phyloP scores from a whole-genome alignment of 2,113 vertebrate species.

The Gracilinanus agilis region DNA sequence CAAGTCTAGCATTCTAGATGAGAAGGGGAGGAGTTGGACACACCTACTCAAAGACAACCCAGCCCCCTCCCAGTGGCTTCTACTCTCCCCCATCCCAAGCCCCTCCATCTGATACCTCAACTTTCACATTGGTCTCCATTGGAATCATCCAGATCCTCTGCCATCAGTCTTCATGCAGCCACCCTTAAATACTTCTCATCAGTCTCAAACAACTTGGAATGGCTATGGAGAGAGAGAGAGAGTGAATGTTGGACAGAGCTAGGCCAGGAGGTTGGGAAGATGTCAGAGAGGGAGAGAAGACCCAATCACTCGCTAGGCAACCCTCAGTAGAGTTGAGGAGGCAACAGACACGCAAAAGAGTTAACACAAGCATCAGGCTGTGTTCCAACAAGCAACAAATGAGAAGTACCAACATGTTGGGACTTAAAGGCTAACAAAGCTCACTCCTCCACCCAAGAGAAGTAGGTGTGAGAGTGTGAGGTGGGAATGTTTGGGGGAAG shows the following conservation, averaged over 20 bases:
- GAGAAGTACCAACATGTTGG: background rate
- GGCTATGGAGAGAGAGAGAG: background rate
- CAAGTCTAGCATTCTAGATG: background rate
- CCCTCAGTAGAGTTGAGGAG: background rate
- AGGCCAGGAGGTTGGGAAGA: background rate
- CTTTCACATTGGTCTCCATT: background rate
- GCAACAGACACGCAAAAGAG: background rate
- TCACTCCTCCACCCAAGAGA: background rate
- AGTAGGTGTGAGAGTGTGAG: background rate
- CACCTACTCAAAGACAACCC: background rate
- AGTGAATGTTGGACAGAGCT: background rate
- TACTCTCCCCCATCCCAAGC: background rate
- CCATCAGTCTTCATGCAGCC: background rate
- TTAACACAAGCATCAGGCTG: background rate
- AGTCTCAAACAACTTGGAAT: background rate
- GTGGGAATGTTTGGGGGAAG: background rate
- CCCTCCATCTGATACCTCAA: background rate
- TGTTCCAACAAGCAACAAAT: background rate
- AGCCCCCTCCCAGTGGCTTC: background rate
- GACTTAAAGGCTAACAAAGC: background rate
- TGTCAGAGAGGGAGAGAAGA: background rate
- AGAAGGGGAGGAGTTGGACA: background rate
- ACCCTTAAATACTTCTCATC: background rate
- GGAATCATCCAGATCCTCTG: background rate
- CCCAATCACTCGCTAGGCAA: background rate